A percentile compares a stretch with the other conserved stretches of the same genome.
These are phyloP conservation scores for Etia nguti DNA, from an alignment of 2,113 vertebrate genomes.

Conservation along the genomic window DNA sequence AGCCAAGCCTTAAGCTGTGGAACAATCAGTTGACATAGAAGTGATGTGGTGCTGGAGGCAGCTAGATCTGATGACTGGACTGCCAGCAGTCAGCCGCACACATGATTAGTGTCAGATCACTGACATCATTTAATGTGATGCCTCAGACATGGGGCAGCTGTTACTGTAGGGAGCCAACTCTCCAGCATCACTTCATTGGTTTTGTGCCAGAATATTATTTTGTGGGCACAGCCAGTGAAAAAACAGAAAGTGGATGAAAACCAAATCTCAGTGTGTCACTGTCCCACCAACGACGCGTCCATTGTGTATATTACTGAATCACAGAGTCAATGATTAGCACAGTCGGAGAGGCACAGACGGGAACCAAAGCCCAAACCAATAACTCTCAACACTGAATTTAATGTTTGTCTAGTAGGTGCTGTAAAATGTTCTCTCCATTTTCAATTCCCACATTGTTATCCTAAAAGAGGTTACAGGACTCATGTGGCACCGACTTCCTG, in stretches of 20 bases:
- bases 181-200: neutral
- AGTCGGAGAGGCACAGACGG: neutral
- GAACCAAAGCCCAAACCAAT: slow-evolving; percentile 40
- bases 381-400: slow-evolving; percentile 28
- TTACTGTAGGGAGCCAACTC: slow-evolving; percentile 8
- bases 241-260: neutral
- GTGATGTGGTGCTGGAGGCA: slow-evolving; percentile 4
- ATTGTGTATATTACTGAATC: neutral
- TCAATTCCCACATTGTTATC: slow-evolving; percentile 26
- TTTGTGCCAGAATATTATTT: slow-evolving; percentile 13
- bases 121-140: slow-evolving; percentile 32
- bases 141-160: slow-evolving; percentile 46
- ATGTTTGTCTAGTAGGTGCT: slow-evolving; percentile 22
- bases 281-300: neutral
- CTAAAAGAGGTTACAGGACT: slow-evolving; percentile 21
- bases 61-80: slow-evolving; percentile 11
- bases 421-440: slow-evolving; percentile 21
- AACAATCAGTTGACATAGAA: neutral
- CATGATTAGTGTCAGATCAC: slow-evolving; percentile 47
- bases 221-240: neutral
- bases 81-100: slow-evolving; percentile 14
- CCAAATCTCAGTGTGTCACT: neutral
- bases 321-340: neutral
- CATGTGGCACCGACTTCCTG: neutral
- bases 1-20: neutral